Conservation (phyloP, 2,797 vertebrate species). For the Mus caroli region DNA sequence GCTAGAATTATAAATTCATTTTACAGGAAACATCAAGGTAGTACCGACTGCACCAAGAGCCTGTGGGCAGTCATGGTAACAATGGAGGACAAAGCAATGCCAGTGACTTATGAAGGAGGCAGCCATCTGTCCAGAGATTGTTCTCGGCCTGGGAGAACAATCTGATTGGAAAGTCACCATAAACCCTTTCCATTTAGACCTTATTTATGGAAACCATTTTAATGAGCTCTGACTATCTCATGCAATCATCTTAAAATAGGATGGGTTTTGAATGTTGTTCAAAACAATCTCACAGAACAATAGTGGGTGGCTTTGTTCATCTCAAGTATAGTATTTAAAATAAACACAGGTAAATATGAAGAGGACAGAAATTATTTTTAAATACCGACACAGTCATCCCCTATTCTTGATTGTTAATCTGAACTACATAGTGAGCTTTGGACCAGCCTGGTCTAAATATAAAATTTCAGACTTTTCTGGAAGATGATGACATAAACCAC, state of each 20-base stretch:
- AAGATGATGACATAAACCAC: neutral
- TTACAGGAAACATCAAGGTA: conserved; percentile 69
- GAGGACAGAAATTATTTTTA: conserved; percentile 41
- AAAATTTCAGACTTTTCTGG: neutral
- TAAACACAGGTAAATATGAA: conserved; percentile 25
- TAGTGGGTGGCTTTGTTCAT: conserved; percentile 25
- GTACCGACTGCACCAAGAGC: conserved; percentile 42
- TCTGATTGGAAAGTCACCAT: conserved; percentile 68
- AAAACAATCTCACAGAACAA: conserved; percentile 62
- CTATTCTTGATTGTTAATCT: neutral
- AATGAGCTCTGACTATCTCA: conserved; percentile 66
- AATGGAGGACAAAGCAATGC: neutral
- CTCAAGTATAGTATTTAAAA: conserved; percentile 61
- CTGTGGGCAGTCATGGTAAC: neutral
- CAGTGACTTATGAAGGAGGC: conserved; percentile 36
- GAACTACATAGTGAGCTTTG: neutral
- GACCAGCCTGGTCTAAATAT: neutral
- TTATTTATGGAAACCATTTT: conserved; percentile 73
- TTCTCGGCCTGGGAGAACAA: conserved; percentile 19
- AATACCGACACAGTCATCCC: neutral
- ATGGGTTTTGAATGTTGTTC: conserved; percentile 54
- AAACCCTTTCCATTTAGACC: conserved; percentile 70
- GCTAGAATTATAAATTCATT: neutral
- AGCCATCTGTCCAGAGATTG: neutral
- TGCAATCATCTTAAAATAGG: conserved; percentile 77